These are phyloP conservation scores for Netelia melanura DNA, from an alignment of 2,888 invertebrate genomes.

Conservation along the genomic window DNA sequence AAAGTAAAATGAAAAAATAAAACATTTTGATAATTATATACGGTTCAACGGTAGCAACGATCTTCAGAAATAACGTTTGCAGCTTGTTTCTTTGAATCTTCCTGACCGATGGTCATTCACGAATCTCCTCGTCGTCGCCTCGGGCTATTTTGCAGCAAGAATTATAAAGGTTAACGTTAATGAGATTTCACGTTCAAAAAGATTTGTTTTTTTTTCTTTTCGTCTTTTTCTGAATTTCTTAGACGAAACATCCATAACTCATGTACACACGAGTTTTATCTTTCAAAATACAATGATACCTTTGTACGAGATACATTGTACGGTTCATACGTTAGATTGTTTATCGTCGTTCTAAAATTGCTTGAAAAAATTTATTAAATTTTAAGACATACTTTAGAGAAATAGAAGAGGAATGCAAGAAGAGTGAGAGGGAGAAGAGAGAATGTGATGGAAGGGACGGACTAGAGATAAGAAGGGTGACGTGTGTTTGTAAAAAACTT, in stretches of 20 bases:
- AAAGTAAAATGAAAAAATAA: neutral
- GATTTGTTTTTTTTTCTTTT: neutral
- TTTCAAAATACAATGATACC: neutral
- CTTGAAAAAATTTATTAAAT: too few species aligned
- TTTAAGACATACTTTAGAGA: too few species aligned
- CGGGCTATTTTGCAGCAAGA: neutral
- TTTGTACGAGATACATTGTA: too few species aligned
- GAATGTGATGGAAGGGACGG: too few species aligned
- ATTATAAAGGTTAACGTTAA: neutral
- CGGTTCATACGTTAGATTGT: too few species aligned
- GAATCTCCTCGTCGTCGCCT: neutral
- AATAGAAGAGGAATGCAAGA: too few species aligned
- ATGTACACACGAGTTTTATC: neutral
- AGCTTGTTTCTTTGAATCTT: neutral
- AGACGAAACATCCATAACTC: neutral
- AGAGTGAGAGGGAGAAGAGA: too few species aligned
- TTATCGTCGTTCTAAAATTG: too few species aligned
- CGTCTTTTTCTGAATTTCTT: neutral
- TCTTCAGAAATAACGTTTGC: constrained; percentile 6
- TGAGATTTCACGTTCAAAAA: neutral
- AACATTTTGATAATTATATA: neutral
- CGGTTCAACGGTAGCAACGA: constrained; percentile 14
- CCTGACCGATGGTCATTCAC: neutral
- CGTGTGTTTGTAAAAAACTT: too few species aligned
- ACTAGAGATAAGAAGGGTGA: too few species aligned